Conservation (phyloP, 2,113 vertebrate genomes). For the Sebastes fasciatus region DNA sequence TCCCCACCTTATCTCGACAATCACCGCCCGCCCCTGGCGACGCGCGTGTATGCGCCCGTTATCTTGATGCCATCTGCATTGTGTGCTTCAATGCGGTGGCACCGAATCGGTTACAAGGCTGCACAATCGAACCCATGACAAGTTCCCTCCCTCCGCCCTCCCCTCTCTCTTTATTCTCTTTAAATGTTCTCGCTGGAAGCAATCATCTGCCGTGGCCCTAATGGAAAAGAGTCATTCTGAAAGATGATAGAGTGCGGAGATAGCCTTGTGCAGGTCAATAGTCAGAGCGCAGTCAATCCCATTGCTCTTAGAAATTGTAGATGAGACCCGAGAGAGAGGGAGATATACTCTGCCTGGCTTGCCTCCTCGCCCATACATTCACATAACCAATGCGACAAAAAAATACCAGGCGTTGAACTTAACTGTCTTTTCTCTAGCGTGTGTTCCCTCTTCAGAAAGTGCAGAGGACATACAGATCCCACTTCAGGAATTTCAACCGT, state of each 20-base stretch:
- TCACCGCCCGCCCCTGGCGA: conserved; percentile 42
- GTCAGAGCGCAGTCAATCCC: conserved; percentile 50
- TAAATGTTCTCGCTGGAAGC: conserved; percentile 62
- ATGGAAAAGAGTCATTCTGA: conserved; percentile 65
- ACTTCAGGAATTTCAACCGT: not conserved
- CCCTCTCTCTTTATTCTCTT: conserved; percentile 47
- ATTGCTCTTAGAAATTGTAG: conserved; percentile 57
- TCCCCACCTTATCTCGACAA: conserved; percentile 65
- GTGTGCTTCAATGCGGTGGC: conserved; percentile 18
- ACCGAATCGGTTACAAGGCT: conserved; percentile 52
- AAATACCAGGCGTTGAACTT: conserved; percentile 5
- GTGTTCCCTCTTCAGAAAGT: not conserved
- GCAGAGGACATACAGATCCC: not conserved
- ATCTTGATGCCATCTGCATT: conserved; percentile 51
- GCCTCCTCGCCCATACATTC: conserved; percentile 27
- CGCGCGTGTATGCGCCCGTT: not conserved
- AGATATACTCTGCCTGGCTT: conserved; percentile 16
- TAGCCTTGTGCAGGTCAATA: conserved; percentile 66
- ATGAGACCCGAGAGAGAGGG: conserved; percentile 36
- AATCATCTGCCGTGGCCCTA: conserved; percentile 48
- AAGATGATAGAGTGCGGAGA: conserved; percentile 56
- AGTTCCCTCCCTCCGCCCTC: conserved; percentile 2
- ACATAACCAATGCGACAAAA: conserved; percentile 5
- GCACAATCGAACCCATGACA: conserved; percentile 46
- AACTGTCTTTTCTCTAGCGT: conserved; percentile 16